Evolutionary conservation across 2,113 vertebrate species (phyloP), one percentile per base, ranked within the genome.

Genomic region (Theristicus caerulescens): DNA sequence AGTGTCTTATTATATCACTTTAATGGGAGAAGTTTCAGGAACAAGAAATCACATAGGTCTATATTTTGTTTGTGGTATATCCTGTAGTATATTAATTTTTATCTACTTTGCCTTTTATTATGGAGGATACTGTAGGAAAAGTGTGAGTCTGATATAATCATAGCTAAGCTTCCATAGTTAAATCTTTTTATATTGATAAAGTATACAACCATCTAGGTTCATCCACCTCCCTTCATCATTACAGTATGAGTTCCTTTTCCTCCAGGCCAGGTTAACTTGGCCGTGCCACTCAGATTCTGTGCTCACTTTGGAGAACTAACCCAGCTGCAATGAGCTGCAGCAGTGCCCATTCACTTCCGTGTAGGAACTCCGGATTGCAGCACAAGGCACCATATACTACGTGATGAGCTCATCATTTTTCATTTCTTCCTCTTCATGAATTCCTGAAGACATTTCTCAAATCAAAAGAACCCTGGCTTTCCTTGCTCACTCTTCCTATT

Each of bases 81-180:
- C 34, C 34, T 62, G 16, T 18, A 42, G 13, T 40, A 31, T 52
- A 83, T 81, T 81, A 62, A 19, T 42, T 79, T 86, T 64, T 62
- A 38, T 94, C 86, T 76, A 57, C 26, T 94, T 96, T 94, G 4
- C 36, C 7, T 86, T 91, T 95, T 89, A 51, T 76, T 88, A n/a
- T 40, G 40, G 40, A 64, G 11, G 9, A 32, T 86, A 27, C 12
- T 84, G 22, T 29, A 65, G 47, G 12, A 44, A 58, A 65, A 61
- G 1, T 31, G 6, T 46, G 26, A 55, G 17, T 77, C 46, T 80
- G 15, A 47, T 66, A 57, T 49, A 84, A 38, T 65, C 27, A 29
- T 61, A 70, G 29, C 38, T 54, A 59, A 77, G 22, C 31, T 85
- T 93, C 19, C 31, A n/a, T 51, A 80, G 6, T 82, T 88, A 29